Evolutionary conservation across 2,113 vertebrate genomes (phyloP), one percentile per base, ranked within the genome.

Genomic region (Oreochromis spilurus): DNA sequence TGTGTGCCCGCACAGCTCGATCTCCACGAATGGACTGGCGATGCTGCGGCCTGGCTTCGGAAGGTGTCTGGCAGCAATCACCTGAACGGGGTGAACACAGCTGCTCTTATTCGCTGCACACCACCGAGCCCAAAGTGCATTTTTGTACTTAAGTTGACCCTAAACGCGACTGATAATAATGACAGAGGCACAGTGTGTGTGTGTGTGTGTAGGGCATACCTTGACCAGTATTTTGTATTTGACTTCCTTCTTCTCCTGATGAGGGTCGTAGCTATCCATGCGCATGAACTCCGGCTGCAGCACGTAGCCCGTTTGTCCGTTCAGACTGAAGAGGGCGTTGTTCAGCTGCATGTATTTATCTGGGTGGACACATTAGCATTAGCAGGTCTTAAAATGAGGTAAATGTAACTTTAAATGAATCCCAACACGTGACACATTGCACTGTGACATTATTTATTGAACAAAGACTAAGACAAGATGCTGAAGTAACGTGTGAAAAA

Each of bases 291-390:
- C 98, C 0, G 98, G 98, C 93, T 99, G 98, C n/a, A 99, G 96
- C 58, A 99, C 96, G 1, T 97, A 99, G 57, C 99, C 99, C 0
- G 97, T 98, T 4, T 86, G 80, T 57, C 98, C 98, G 2, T 99
- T 99, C 90, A 97, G 95, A 78, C 96, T 97, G 91, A 99, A 99
- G 91, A 99, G 93, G 55, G 98, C 96, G 5, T 97, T 97, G 93
- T 99, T 99, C 93, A 99, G 72, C 81, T 99, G 98, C 94, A 97
- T 98, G 94, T 95, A 98, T 92, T 98, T 99, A 93, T 99, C 99
- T 99, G 91, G 62, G 79, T 89, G 57, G 90, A 82, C 79, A 93
- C 12, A 57, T 2, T 70, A 4, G 85, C 11, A 40, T 10, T 19
- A 29, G 26, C 26, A 16, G 55, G 3, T 0, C 29, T 34, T 62